A percentile compares a stretch with the other conserved stretches of the same genome.
phyloP scores from a whole-genome alignment of 2,888 invertebrate genomes.

The Lissocephala sabroskyi region DNA sequence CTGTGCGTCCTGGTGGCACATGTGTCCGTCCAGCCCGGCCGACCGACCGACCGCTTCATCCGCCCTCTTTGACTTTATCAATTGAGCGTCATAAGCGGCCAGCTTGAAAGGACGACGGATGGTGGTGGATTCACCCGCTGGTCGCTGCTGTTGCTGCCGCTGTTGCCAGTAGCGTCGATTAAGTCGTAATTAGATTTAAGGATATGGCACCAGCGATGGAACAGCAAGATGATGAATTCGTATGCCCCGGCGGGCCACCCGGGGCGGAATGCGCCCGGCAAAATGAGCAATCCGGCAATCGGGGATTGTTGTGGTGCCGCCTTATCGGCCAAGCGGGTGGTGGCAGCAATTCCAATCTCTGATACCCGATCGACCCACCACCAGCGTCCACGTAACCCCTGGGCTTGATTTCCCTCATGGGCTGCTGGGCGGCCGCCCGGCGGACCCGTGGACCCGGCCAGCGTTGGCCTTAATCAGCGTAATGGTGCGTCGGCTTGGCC shows the following conservation, averaged over 20 bases:
- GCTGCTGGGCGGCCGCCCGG: constrained; percentile 11
- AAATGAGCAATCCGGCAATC: constrained; percentile 58
- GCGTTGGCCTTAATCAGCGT: constrained; percentile 67
- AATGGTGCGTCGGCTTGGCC: constrained; percentile 58
- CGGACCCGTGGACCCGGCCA: too few relatives aligned
- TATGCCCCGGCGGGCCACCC: constrained; percentile 9
- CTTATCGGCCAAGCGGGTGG: constrained; percentile 27
- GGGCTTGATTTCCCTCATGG: too few relatives aligned
- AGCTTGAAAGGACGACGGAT: too few relatives aligned
- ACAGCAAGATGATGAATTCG: constrained; percentile 69
- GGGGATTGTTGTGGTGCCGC: constrained; percentile 15
- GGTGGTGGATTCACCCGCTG: constrained; percentile 28
- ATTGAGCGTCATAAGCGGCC: constrained; percentile 68
- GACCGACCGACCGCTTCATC: constrained; percentile 8
- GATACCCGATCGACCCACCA: too few relatives aligned
- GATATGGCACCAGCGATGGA: constrained; percentile 71
- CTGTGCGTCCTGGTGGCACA: too few relatives aligned
- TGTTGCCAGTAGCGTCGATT: constrained; percentile 72
- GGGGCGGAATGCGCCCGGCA: constrained; percentile 23
- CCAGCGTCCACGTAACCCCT: constrained; percentile 29
- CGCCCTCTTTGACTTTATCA: constrained; percentile 66
- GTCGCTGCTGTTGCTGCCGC: constrained; percentile 40
- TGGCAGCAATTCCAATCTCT: too few relatives aligned
- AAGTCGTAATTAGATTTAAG: constrained; percentile 73
- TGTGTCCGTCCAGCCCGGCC: too few relatives aligned